phyloP scores from a whole-genome alignment of 1,140 invertebrate species.

The Octopus sinensis region DNA sequence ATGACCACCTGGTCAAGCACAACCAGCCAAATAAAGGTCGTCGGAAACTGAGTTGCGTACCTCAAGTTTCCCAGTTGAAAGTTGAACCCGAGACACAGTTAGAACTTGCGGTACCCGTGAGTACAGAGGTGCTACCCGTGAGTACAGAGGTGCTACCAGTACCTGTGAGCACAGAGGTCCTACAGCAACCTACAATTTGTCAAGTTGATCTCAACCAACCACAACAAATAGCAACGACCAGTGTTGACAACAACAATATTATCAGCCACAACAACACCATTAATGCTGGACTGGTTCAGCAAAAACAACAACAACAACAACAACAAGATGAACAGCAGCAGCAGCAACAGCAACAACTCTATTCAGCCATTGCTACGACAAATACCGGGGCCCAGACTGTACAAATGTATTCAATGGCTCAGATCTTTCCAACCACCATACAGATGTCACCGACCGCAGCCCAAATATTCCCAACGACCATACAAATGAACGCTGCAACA shows the following conservation, averaged over 20 bases:
- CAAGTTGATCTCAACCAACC: too few species aligned
- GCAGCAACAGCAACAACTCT: background rate
- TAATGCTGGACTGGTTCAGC: background rate
- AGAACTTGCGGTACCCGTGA: too few species aligned
- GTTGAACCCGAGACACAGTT: background rate
- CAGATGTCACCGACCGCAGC: background rate
- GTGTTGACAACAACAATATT: background rate
- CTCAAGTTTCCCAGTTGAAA: background rate
- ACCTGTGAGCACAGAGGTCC: too few species aligned
- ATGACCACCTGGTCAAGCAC: conserved; percentile 25
- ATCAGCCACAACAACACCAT: background rate
- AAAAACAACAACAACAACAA: background rate
- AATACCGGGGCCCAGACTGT: background rate
- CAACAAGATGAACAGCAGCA: background rate
- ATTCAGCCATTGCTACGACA: background rate
- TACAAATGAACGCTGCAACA: background rate
- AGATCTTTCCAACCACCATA: background rate
- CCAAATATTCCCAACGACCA: background rate
- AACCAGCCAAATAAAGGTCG: conserved; percentile 2
- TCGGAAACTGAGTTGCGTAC: background rate
- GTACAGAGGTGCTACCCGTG: too few species aligned
- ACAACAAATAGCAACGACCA: background rate
- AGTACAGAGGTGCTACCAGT: too few species aligned
- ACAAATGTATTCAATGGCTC: background rate
- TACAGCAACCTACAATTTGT: too few species aligned